These are phyloP conservation scores for Drosophila vallismaia DNA, from an alignment of 2,888 invertebrate genomes.

Conservation along the genomic window DNA sequence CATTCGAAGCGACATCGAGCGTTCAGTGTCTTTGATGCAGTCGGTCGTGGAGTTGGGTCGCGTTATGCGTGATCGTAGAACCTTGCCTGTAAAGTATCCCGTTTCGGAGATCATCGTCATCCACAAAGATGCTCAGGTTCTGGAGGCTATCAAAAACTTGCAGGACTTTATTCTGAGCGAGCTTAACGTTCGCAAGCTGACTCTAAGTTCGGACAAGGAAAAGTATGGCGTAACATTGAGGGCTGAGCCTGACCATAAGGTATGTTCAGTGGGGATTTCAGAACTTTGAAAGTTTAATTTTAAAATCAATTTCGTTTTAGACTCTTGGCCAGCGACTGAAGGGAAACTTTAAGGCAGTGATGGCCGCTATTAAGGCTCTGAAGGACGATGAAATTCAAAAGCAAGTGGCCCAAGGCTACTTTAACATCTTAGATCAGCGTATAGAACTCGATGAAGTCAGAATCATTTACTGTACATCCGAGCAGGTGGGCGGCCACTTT, in stretches of 20 bases:
- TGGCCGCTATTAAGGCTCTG: slow-evolving; percentile 91
- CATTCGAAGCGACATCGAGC: slow-evolving; percentile 94
- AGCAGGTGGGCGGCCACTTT: slow-evolving; percentile 87
- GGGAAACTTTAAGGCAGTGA: slow-evolving; percentile 94
- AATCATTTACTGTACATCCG: slow-evolving; percentile 86
- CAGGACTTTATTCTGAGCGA: slow-evolving; percentile 95
- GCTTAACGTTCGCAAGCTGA: slow-evolving; percentile 94
- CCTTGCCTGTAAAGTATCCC: slow-evolving; percentile 98
- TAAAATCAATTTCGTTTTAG: slow-evolving; percentile 50
- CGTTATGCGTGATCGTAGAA: slow-evolving; percentile 95
- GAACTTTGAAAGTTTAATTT: background rate
- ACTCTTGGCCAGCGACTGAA: slow-evolving; percentile 92
- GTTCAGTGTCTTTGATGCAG: slow-evolving; percentile 96
- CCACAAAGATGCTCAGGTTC: slow-evolving; percentile 91
- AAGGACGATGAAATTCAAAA: slow-evolving; percentile 91
- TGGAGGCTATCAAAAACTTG: slow-evolving; percentile 91
- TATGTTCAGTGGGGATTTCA: slow-evolving; percentile 28
- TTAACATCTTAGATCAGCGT: slow-evolving; percentile 90
- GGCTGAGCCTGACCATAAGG: slow-evolving; percentile 97
- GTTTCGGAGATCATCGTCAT: slow-evolving; percentile 97
- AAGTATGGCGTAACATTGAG: slow-evolving; percentile 95
- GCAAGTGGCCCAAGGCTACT: slow-evolving; percentile 88
- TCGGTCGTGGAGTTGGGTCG: slow-evolving; percentile 97
- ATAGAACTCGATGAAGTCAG: slow-evolving; percentile 92
- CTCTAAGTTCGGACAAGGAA: slow-evolving; percentile 94